Base-by-base conservation (phyloP, 2,888 invertebrate species). In the Aradus depressus region DNA sequence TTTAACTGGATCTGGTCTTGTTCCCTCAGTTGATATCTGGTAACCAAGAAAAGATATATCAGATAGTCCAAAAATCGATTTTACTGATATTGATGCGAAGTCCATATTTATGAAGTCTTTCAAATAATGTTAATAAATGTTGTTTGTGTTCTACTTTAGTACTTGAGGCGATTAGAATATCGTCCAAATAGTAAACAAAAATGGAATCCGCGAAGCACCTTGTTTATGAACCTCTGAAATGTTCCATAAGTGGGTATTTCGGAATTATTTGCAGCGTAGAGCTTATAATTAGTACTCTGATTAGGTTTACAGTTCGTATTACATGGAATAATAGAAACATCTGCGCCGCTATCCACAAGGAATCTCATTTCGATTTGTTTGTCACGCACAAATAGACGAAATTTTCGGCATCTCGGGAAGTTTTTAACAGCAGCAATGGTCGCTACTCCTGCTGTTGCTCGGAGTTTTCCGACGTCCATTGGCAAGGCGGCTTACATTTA, bases 31-130 rank as follows among this genome's bases (percentile, higher is more conserved):
- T 2, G 16, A 45, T n/a, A 54, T 45, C 1, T 18, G 8, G 23
- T 55, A 57, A 0, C 58, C 59, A 1, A 60, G 39, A 32, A 53
- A 58, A 4, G 23, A 8, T 0, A 57, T 42, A 16, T 49, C 18
- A 1, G 18, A 1, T 1, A 18, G 38, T 3, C 49, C 55, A 14
- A 52, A 45, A n/a, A 50, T 16, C 19, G 25, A 47, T 16, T 47
- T 57, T 3, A 2, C 3, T 4, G 39, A 5, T 31, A 58, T 56
- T 8, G 44, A 31, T 12, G n/a, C n/a, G 37, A 37, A 8, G 8
- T 14, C 2, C n/a, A n/a, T n/a, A n/a, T n/a, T n/a, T n/a, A n/a
- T n/a, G n/a, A n/a, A n/a, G n/a, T n/a, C n/a, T n/a, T n/a, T n/a
- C n/a, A n/a, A n/a, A n/a, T n/a, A n/a, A n/a, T n/a, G n/a, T n/a